Evolutionary conservation across 2,113 vertebrate species (phyloP).

Genomic region (Leptosomus discolor): DNA sequence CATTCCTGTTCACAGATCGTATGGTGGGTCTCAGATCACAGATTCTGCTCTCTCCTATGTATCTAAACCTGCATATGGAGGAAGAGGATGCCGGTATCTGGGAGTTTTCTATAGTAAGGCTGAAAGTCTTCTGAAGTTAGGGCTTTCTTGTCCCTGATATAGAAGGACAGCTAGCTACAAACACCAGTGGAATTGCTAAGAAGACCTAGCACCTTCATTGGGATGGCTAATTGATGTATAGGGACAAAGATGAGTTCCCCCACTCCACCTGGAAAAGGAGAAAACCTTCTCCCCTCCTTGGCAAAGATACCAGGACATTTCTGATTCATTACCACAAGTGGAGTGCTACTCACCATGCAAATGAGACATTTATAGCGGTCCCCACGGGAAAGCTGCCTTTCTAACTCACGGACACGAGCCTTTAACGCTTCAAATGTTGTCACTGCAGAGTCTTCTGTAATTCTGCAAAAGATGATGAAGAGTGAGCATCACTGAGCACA

Average conservation of each 20-base stretch:
- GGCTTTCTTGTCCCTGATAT: background rate
- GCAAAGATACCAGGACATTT: constrained; percentile 42
- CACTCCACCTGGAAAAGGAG: background rate
- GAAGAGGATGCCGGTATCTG: background rate
- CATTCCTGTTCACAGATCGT: background rate
- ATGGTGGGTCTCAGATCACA: background rate
- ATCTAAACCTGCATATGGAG: background rate
- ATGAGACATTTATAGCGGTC: constrained; percentile 99
- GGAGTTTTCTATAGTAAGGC: background rate
- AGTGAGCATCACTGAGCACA: constrained; percentile 9
- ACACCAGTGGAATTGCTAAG: background rate
- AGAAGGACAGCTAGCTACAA: background rate
- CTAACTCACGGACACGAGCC: constrained; percentile 97
- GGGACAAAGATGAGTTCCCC: background rate
- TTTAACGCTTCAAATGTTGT: constrained; percentile 98
- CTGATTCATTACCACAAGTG: constrained; percentile 64
- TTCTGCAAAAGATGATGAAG: constrained; percentile 75
- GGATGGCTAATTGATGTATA: background rate
- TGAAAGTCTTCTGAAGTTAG: background rate
- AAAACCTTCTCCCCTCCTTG: background rate
- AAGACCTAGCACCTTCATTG: background rate
- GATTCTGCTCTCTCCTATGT: background rate
- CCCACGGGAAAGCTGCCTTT: constrained; percentile 96
- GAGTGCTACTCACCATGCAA: constrained; percentile 92
- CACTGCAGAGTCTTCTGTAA: constrained; percentile 95